These are phyloP conservation scores for Scortum barcoo DNA, from an alignment of 2,113 vertebrate genomes.

Conservation along the genomic window DNA sequence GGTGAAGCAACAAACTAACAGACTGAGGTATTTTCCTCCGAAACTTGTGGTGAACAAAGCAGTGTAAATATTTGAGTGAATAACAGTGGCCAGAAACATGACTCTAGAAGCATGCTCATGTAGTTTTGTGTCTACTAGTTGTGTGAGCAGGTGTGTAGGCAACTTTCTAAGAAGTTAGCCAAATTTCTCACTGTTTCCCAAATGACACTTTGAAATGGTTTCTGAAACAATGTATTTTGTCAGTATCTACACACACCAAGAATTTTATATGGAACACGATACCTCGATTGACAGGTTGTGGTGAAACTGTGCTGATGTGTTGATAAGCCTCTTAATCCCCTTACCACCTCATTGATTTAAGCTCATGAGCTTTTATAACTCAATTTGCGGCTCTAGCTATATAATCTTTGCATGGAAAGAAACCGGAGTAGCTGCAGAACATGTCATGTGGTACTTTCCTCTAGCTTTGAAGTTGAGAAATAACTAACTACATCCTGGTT, in stretches of 20 bases:
- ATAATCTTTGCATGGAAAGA: background rate
- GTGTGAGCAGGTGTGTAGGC: too few species aligned
- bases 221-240: too few species aligned
- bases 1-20: background rate
- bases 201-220: too few species aligned
- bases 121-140: too few species aligned
- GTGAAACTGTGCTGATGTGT: background rate
- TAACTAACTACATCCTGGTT: constrained; percentile 61
- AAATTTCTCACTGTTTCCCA: too few species aligned
- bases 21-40: too few species aligned
- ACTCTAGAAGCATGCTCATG: background rate
- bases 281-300: background rate
- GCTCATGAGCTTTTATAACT: background rate
- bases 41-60: too few species aligned
- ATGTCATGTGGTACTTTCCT: background rate
- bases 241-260: background rate
- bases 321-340: background rate
- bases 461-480: constrained; percentile 23
- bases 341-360: background rate
- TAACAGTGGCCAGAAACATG: background rate
- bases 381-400: background rate
- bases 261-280: too few species aligned
- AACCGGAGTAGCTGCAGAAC: background rate
- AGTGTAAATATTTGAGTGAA: too few species aligned
- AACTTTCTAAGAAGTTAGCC: too few species aligned